phyloP scores from a whole-genome alignment of 2,888 invertebrate genomes.

The Frankliniella intonsa region DNA sequence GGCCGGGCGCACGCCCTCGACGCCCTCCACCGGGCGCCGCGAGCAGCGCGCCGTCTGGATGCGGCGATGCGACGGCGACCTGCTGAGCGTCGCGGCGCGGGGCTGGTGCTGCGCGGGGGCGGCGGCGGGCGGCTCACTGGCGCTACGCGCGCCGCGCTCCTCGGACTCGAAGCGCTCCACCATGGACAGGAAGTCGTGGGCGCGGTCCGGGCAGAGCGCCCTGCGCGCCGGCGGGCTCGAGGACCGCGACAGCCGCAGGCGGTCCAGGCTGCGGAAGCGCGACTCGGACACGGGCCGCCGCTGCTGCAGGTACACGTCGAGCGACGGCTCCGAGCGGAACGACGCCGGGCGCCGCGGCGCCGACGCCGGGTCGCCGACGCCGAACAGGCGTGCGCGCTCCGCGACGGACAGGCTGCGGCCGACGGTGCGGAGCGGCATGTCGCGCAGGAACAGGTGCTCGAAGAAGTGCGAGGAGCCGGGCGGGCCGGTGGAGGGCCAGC shows the following conservation, averaged over 20 bases:
- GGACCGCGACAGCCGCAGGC: constrained; percentile 46
- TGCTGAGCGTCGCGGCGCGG: not conserved
- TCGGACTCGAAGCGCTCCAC: constrained; percentile 41
- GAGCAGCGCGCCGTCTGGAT: not conserved
- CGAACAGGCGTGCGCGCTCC: not conserved
- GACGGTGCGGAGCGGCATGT: not conserved
- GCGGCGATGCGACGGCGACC: constrained; percentile 14
- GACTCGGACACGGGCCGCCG: constrained; percentile 68
- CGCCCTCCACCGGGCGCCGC: constrained; percentile 41
- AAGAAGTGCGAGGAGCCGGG: constrained; percentile 10
- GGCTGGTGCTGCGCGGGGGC: not conserved
- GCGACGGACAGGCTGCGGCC: not conserved
- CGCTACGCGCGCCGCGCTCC: constrained; percentile 51
- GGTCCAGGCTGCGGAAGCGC: constrained; percentile 64
- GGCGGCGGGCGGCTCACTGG: constrained; percentile 49
- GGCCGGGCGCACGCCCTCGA: constrained; percentile 44
- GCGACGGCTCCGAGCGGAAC: constrained; percentile 55
- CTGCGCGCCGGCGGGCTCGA: constrained; percentile 50
- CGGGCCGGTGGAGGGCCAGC: not conserved
- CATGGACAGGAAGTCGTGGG: constrained; percentile 12
- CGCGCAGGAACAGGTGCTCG: constrained; percentile 3
- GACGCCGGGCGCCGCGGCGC: constrained; percentile 41
- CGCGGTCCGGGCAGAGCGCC: not conserved
- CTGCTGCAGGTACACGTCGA: constrained; percentile 62
- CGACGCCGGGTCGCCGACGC: not conserved